phyloP scores from a whole-genome alignment of 2,113 vertebrate genomes.

The Gymnobelideus leadbeateri region DNA sequence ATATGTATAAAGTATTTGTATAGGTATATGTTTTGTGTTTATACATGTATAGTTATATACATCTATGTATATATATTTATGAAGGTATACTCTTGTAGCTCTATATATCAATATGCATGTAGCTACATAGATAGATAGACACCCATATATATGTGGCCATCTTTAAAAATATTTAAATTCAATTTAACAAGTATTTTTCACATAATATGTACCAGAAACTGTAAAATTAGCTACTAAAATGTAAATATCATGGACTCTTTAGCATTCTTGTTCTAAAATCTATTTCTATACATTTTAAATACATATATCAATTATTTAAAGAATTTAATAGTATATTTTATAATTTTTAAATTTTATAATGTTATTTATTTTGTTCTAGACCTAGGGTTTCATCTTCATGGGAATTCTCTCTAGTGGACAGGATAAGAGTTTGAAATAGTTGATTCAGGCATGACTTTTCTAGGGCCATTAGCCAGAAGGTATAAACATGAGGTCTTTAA shows the following conservation, averaged over 20 bases:
- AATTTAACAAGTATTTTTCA: not conserved
- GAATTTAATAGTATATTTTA: not conserved
- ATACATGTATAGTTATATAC: too few species aligned
- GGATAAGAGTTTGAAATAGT: not conserved
- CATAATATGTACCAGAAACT: not conserved
- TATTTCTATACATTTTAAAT: not conserved
- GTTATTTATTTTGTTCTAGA: not conserved
- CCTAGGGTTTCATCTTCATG: not conserved
- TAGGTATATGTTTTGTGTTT: not conserved
- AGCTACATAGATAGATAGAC: too few species aligned
- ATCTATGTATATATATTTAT: too few species aligned
- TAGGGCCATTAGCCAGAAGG: not conserved
- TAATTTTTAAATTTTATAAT: not conserved
- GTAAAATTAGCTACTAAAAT: not conserved
- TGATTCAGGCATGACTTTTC: not conserved
- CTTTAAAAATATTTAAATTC: not conserved
- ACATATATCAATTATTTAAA: not conserved
- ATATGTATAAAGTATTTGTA: not conserved
- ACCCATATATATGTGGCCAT: not conserved
- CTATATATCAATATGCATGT: too few species aligned
- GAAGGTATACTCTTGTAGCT: too few species aligned
- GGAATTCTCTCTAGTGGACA: not conserved
- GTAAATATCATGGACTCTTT: not conserved
- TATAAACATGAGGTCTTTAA: not conserved
- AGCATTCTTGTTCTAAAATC: not conserved